Base-by-base conservation (phyloP, 2,113 vertebrate genomes). In the Equus przewalskii region DNA sequence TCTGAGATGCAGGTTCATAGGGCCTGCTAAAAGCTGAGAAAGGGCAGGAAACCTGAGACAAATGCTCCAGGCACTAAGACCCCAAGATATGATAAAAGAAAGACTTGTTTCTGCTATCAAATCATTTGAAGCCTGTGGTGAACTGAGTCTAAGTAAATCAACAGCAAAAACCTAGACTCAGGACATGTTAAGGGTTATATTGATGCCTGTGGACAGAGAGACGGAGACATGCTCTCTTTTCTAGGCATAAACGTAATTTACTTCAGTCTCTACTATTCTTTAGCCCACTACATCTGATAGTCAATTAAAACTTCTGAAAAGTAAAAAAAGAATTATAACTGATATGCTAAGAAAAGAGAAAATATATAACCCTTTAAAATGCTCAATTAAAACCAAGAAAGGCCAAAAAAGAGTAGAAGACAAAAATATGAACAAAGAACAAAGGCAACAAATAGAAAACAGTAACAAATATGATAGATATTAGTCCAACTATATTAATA, bases 141-240 rank as follows among this genome's bases (percentile, higher is more conserved):
- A 81, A 36, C 28, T 87, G 16, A 76, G 62, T 51, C 36, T 81
- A 75, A 81, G 49, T 94, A 86, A 91, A 46, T 95, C 12, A 87
- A 75, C 22, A 87, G 41, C 6, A 22, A n/a, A 49, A 46, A 44
- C 62, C 24, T 30, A 84, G 21, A 54, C 14, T 41, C 33, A 36
- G 18, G 24, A 12, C 19, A 44, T 79, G 85, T 67, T 13, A 62
- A 69, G 86, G 44, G 54, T 26, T 80, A n/a, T 26, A 54, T 80
- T 80, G 21, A 46, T 19, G 49, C 3, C 73, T 67, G 21, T 65
- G 26, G n/a, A 18, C 58, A 36, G 7, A 58, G 16, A 62, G n/a
- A 65, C 41, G 18, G 19, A 70, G n/a, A 54, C 26, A 44, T 51
- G 33, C 6, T 49, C 28, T 19, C 4, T 62, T 49, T 72, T 85